Evolutionary conservation across 2,113 vertebrate species (phyloP).

Genomic region (Struthidea cinerea): DNA sequence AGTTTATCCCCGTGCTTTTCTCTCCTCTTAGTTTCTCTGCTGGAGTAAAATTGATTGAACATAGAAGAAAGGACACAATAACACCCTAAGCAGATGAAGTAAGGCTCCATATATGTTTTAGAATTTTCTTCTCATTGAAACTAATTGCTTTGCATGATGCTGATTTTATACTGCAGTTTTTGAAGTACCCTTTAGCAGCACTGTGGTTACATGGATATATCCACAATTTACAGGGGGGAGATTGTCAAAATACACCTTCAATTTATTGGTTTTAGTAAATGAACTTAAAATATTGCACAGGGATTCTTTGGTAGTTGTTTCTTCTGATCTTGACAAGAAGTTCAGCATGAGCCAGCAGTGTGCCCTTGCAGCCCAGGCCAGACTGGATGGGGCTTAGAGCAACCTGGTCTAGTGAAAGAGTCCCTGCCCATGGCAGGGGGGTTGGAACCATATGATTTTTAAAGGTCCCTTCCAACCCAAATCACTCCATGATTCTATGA

Average conservation of each 20-base stretch:
- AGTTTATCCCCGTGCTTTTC: neutral
- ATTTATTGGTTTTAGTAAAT: neutral
- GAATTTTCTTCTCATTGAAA: neutral
- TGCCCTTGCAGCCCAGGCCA: neutral
- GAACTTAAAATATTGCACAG: neutral
- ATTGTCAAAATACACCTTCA: neutral
- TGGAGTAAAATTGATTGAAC: neutral
- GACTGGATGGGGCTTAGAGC: neutral
- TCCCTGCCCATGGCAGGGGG: neutral
- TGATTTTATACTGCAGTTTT: neutral
- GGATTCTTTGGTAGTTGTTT: neutral
- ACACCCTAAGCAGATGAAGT: neutral
- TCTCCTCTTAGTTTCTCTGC: neutral
- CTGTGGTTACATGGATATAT: neutral
- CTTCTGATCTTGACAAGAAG: neutral
- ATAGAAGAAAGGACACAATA: neutral
- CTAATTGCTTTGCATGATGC: neutral
- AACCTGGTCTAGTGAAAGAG: neutral
- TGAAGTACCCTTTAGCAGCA: neutral
- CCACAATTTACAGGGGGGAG: neutral
- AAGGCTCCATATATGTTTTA: neutral
- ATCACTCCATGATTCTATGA: neutral
- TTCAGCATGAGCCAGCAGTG: neutral
- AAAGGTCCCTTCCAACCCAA: neutral
- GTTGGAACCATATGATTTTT: neutral